Evolutionary conservation across 2,113 vertebrate species (phyloP).

Genomic region (Vidua macroura): DNA sequence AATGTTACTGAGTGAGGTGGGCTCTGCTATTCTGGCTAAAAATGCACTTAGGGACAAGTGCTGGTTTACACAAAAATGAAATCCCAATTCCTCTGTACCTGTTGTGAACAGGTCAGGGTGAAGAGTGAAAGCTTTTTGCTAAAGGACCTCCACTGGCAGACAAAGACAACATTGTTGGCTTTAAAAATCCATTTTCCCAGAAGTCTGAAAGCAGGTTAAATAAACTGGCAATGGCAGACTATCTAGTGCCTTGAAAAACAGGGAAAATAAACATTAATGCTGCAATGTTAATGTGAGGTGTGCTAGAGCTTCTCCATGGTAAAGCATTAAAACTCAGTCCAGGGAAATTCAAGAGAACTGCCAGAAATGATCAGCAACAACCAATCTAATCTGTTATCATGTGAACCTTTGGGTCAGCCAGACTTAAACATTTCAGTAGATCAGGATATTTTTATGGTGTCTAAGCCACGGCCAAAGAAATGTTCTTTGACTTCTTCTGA

Average conservation of each 20-base stretch:
- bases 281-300: background rate
- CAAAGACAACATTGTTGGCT: background rate
- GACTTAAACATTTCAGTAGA: background rate
- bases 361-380: background rate
- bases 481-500: background rate
- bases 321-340: background rate
- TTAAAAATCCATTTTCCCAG: slow-evolving; percentile 3
- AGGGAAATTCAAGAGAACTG: background rate
- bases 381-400: background rate
- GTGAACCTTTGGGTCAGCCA: background rate
- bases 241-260: background rate
- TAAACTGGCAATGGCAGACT: background rate
- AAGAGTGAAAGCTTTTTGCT: slow-evolving; percentile 25
- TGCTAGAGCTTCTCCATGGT: background rate
- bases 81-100: background rate
- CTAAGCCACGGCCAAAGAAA: background rate
- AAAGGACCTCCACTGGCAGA: background rate
- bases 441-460: background rate
- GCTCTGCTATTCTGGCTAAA: background rate
- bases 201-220: slow-evolving; percentile 4
- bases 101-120: slow-evolving; percentile 11
- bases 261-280: slow-evolving; percentile 12
- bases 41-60: background rate
- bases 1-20: background rate
- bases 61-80: background rate